Base-by-base conservation (phyloP, 2,888 invertebrate species). In the Cyrtodaria siliqua region DNA sequence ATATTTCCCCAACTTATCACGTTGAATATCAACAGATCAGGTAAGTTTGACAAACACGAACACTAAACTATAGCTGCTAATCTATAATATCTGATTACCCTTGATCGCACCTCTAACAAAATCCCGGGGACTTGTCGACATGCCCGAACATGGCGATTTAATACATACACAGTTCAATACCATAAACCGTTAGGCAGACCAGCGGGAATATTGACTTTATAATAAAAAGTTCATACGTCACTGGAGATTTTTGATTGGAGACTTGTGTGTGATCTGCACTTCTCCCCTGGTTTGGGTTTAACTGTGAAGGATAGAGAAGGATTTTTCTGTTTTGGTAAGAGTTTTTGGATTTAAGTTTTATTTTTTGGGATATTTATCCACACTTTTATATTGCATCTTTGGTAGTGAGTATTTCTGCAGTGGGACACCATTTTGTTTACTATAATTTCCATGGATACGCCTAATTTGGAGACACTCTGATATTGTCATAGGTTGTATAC, bases 51-150 rank as follows among this genome's bases (percentile, higher is more conserved):
- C 33, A 33, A 33, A 33, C 33, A 33, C 4, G 33, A 8, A 33
- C 33, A 33, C 33, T 33, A 33, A 33, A 33, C 6, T 12, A 33
- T 8, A 33, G 18, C 55, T 29, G 55, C 55, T 55, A 64, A 56
- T 55, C 64, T 24, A 33, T 49, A n/a, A 27, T 55, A 47, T 57
- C 27, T 71, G 53, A 69, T 60, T 49, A 40, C 68, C 80, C 76
- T 72, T 42, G 57, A 62, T 50, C 60, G 72, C 42, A 63, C 76
- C 80, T 76, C 76, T 47, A 50, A 52, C 24, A 50, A 69, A 70
- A 73, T 70, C 76, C 80, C 76, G 70, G 80, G 73, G 59, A 61
- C 61, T 70, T 62, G 14, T 40, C 24, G 73, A 80, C 80, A 76
- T 60, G 80, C 67, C 52, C 42, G 44, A 59, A 76, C 80, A 63